Percentiles rank a stretch among this genome's conserved stretches.
Conservation (phyloP, 2,113 vertebrate genomes). For the Catharus bicknelli region DNA sequence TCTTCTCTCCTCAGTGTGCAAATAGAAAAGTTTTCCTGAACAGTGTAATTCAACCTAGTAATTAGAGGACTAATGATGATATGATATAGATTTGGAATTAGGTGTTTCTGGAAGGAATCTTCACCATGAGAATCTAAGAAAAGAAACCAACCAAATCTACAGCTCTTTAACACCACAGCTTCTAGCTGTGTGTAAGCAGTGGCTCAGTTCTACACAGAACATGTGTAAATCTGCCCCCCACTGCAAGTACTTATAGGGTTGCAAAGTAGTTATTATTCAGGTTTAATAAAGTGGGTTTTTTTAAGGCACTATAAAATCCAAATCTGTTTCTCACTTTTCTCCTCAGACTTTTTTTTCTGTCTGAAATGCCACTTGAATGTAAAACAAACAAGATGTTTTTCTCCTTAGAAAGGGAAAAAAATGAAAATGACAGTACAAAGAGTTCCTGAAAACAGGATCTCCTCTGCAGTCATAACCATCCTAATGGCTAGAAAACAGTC, state of each 20-base stretch:
- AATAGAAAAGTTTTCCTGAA: neutral
- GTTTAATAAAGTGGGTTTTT: neutral
- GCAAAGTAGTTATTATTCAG: neutral
- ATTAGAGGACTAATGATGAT: neutral
- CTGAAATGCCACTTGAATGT: neutral
- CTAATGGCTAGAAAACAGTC: neutral
- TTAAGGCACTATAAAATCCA: neutral
- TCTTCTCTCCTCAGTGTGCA: neutral
- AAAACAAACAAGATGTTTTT: neutral
- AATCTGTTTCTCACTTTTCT: neutral
- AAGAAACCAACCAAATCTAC: neutral
- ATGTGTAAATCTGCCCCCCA: neutral
- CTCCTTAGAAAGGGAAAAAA: neutral
- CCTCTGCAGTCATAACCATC: neutral
- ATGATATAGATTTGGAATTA: neutral
- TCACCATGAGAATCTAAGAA: neutral
- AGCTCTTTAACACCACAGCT: neutral
- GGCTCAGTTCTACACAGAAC: neutral
- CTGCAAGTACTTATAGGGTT: neutral
- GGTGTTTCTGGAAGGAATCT: neutral
- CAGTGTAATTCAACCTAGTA: neutral
- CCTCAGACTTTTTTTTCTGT: neutral
- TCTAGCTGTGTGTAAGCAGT: neutral
- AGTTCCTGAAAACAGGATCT: neutral
- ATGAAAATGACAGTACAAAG: neutral